Evolutionary conservation across 2,888 invertebrate genomes (phyloP), one percentile per base, ranked within the genome.

Genomic region (Tridacna gigas): DNA sequence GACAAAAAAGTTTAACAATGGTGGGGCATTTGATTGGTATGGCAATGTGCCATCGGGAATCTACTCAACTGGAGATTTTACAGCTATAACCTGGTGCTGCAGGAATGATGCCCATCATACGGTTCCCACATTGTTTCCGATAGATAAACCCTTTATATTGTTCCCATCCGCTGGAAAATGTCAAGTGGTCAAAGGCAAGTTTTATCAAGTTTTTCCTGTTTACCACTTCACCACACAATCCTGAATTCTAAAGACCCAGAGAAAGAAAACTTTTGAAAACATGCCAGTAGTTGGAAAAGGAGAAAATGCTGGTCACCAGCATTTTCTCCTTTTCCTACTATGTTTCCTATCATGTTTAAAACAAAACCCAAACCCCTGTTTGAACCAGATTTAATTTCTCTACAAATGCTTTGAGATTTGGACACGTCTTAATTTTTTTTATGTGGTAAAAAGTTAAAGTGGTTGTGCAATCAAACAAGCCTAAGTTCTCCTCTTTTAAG

Each of bases 1-100:
- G n/a, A 20, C 20, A 22, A 71, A 71, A n/a, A 26, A 26, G 26
- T 71, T 71, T 26, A 71, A 71, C 18, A 71, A 71, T 51, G 51
- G 71, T 25, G 26, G 26, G 5, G 51, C 13, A 13, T 51, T 25
- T 48, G 20, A 1, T 12, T 47, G 22, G n/a, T 51, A 25, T 51
- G 71, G 71, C 4, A 15, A 22, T 11, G 45, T 47, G 0, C n/a
- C 47, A 9, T 45, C 47, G 13, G 69, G 69, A 20, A 71, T 71
- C 15, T 11, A 15, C 11, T 12, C 47, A 12, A 26, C 45, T 4
- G 71, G 71, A 9, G n/a, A 51, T 51, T 0, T 51, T 22, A 71
- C 51, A n/a, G 1, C 25, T 4, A 51, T 71, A 51, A 51, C 45
- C 22, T 71, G 48, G 25, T 71, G 71, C 47, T 71, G 71, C n/a